Base-by-base conservation (phyloP, 2,888 invertebrate genomes). In the Drosophila mettleri region DNA sequence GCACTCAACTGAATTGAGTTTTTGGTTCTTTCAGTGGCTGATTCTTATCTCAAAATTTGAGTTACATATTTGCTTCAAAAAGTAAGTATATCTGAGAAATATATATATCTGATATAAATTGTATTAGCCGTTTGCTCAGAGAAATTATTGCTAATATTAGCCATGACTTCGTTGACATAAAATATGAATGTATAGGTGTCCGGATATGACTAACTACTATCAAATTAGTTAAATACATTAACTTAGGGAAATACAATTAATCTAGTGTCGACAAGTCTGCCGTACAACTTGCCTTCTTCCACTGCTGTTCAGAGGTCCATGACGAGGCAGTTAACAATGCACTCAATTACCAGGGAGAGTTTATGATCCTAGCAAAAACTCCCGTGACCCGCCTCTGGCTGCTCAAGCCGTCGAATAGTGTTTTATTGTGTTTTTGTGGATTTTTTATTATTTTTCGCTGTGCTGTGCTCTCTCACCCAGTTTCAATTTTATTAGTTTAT, bases 401-500 rank as follows among this genome's bases (percentile, higher is more conserved):
- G 6, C 10, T 39, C 48, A 14, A 22, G 53, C 52, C 61, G 48
- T 64, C 71, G 63, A 76, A 84, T 75, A 74, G 74, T 75, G 75
- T 80, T 75, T 82, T 78, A 78, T 81, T 78, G 70, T 74, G 54
- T 66, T 81, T 80, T 77, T 62, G 70, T 63, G 68, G 51, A 31
- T 65, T 76, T 66, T 70, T 73, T 81, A 69, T 77, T 78, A 48
- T 78, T 72, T 69, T 71, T 66, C 61, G 59, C 71, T 61, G 54
- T 61, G 54, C 51, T 51, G 36, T 22, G 48, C 33, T 48, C 63
- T 66, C 75, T 79, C 78, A 80, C 78, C 73, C 84, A 80, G 78
- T 81, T 90, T 89, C 74, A 78, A 84, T 81, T 84, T 90, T 89
- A 89, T 88, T 89, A 83, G 81, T 90, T 90, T 87, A 91, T 90